These are phyloP conservation scores for Xestia rhomboidea DNA, from an alignment of 2,888 invertebrate species.

Conservation along the genomic window DNA sequence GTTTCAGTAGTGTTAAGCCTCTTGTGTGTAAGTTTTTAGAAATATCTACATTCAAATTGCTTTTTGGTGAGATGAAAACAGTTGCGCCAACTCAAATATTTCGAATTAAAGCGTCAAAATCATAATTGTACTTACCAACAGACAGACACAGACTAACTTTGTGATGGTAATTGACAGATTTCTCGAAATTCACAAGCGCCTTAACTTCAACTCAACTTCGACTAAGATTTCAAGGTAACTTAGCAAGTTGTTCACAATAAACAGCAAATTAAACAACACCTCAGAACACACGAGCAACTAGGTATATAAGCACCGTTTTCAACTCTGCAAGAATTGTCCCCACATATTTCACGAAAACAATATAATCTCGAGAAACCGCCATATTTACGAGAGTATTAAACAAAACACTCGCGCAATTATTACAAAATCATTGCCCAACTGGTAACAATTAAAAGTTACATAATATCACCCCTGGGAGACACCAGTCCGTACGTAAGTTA, in stretches of 20 bases:
- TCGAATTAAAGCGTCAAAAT: slow-evolving; percentile 18
- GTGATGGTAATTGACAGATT: slow-evolving; percentile 43
- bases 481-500: slow-evolving; percentile 34
- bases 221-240: slow-evolving; percentile 30
- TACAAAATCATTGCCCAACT: slow-evolving; percentile 49
- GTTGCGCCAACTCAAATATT: not conserved
- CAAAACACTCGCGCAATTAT: slow-evolving; percentile 55
- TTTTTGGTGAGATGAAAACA: not conserved
- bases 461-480: slow-evolving; percentile 62
- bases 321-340: slow-evolving; percentile 4
- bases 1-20: slow-evolving; percentile 16
- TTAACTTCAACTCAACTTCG: slow-evolving; percentile 24
- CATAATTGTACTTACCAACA: slow-evolving; percentile 27
- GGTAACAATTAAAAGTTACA: slow-evolving; percentile 64
- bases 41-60: slow-evolving; percentile 6
- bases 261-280: slow-evolving; percentile 38
- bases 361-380: slow-evolving; percentile 25
- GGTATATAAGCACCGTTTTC: not conserved
- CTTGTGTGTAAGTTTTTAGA: slow-evolving; percentile 7
- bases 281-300: slow-evolving; percentile 18
- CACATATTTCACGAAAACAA: slow-evolving; percentile 37
- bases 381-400: slow-evolving; percentile 35
- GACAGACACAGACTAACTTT: slow-evolving; percentile 38
- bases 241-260: slow-evolving; percentile 32
- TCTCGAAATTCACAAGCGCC: slow-evolving; percentile 37